Base-by-base conservation (phyloP, 1,140 invertebrate genomes). In the Augochlora pura region DNA sequence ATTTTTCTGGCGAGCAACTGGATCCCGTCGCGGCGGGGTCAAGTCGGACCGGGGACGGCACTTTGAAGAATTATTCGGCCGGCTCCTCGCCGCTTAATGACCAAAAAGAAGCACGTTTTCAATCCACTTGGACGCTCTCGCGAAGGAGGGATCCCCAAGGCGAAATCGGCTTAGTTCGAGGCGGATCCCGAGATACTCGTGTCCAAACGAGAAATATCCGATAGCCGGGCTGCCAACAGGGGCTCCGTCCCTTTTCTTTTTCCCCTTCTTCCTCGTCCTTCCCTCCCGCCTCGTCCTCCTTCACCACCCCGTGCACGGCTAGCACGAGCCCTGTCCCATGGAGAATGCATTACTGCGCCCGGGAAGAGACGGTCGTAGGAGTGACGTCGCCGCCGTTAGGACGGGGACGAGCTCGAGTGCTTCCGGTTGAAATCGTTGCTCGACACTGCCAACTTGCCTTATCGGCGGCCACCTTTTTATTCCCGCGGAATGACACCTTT, bases 391-490 rank as follows among this genome's bases (percentile, higher is more conserved):
- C 60, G 60, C 52, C 60, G 60, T 57, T 39, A 67, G 60, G 39
- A 49, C 12, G 52, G 67, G 49, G 57, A 32, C 25, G 39, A 9
- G 39, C n/a, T 18, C 49, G 42, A 52, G 69, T 16, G 59, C 69
- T 75, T 42, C 18, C 52, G 42, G 32, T 71, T 65, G 27, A 60
- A 77, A 42, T 68, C 69, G 54, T 38, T 63, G 60, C 46, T 8
- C 74, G 68, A 65, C 83, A 70, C 39, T 82, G 80, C 66, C 84
- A 85, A 82, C 65, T 80, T 73, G 73, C 64, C 72, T 86, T 86
- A 86, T 86, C 85, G 80, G 65, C n/a, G 65, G 60, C 69, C 52
- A 73, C 71, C 81, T 86, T 86, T 83, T 86, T 86, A 66, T 69
- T 71, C 68, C 25, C 52, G 14, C 75, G 72, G 74, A 66, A 80